Base-by-base conservation (phyloP, 2,113 vertebrate genomes). In the Cyprinodon tularosa region DNA sequence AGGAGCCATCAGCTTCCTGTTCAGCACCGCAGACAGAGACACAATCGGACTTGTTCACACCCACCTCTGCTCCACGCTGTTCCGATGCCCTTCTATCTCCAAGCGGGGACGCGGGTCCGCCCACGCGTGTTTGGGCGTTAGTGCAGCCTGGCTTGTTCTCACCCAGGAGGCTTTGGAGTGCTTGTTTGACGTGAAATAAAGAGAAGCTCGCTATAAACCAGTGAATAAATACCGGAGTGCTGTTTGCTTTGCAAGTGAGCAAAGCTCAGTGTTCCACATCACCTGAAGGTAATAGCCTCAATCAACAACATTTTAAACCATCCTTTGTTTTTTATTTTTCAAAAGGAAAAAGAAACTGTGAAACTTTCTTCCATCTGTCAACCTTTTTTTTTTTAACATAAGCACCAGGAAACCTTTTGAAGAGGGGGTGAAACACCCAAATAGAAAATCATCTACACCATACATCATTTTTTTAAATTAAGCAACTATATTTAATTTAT, bases 1-100 rank as follows among this genome's bases (percentile, higher is more conserved):
- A 60, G 14, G 38, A 62, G 22, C 39, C 42, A 62, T 42, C 74
- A 37, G 66, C 84, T 71, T 87, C 81, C 77, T 73, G 72, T 77
- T 85, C 88, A 89, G 89, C 83, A 85, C 87, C 87, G 40, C 82
- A 83, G 88, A 91, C 90, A 89, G 81, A 73, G 81, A 76, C 84
- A 75, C 66, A n/a, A 39, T 14, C 78, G 37, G 62, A 71, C 74
- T 17, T 64, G 77, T 77, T 82, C 85, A 79, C 91, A 86, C 89
- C 90, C 89, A 88, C 89, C 77, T 40, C 69, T 62, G 75, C 44
- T 82, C 78, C 80, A 84, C 78, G 64, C 48, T 72, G 36, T 37
- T 38, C 8, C 63, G 20, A n/a, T 71, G 74, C 71, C 74, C 73
- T n/a, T 42, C 62, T 61, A 69, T 66, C 40, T 64, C 65, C 81